These are phyloP conservation scores for Petaurus breviceps DNA, from an alignment of 2,113 vertebrate genomes.

Conservation along the genomic window DNA sequence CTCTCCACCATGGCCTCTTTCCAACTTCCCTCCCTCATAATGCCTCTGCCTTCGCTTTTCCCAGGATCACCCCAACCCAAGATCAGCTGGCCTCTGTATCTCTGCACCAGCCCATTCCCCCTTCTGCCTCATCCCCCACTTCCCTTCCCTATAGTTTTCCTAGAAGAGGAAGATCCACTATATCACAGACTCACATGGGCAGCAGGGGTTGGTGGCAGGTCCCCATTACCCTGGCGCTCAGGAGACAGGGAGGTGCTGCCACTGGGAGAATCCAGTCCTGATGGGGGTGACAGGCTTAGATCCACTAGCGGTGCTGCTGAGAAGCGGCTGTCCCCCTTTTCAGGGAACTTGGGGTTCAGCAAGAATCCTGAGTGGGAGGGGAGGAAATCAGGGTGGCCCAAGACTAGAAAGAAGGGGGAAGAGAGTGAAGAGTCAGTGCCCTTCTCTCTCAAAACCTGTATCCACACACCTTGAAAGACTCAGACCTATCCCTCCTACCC, in stretches of 20 bases:
- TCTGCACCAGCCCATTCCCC: not conserved
- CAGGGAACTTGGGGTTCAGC: slow-evolving; percentile 82
- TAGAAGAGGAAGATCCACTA: not conserved
- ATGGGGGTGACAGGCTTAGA: slow-evolving; percentile 92
- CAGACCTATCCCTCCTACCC: not conserved
- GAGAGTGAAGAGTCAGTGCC: not conserved
- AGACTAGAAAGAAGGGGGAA: not conserved
- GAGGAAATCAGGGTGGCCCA: not conserved
- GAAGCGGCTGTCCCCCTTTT: slow-evolving; percentile 87
- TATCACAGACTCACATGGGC: slow-evolving; percentile 86
- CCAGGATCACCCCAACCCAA: not conserved
- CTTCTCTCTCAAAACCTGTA: not conserved
- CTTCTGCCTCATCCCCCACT: not conserved
- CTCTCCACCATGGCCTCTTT: slow-evolving; percentile 33
- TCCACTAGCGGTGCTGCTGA: slow-evolving; percentile 89
- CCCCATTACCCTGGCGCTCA: slow-evolving; percentile 88
- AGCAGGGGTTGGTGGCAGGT: slow-evolving; percentile 83
- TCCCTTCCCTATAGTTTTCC: not conserved
- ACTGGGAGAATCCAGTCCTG: slow-evolving; percentile 83
- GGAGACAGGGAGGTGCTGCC: slow-evolving; percentile 89
- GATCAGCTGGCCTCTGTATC: not conserved
- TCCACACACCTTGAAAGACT: not conserved
- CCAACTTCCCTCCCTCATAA: not conserved
- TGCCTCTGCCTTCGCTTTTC: not conserved
- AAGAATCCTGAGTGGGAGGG: slow-evolving; percentile 77